Conservation (phyloP, 2,113 vertebrate genomes). For the Salvator merianae region DNA sequence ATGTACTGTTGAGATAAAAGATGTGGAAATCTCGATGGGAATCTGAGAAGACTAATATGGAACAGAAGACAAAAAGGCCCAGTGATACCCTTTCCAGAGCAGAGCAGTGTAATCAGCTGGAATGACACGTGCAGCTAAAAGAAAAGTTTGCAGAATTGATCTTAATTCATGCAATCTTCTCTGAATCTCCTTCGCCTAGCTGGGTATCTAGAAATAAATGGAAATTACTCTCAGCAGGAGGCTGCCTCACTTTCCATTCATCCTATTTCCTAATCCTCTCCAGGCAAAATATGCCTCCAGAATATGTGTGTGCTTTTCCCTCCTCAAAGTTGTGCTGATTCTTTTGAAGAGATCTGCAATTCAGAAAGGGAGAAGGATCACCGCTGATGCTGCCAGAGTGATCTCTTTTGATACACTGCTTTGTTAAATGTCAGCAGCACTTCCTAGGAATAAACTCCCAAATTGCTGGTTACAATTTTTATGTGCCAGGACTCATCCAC, state of each 20-base stretch:
- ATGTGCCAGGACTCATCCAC: no score
- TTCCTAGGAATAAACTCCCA: no score
- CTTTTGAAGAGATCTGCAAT: constrained; percentile 32
- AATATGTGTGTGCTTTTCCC: not conserved
- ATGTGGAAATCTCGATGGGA: not conserved
- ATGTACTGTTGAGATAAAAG: not conserved
- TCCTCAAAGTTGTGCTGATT: not conserved
- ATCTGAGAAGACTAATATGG: not conserved
- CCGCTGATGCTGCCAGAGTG: not conserved
- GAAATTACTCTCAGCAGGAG: constrained; percentile 54
- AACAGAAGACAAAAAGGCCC: not conserved
- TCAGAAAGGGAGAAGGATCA: not conserved
- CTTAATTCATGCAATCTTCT: constrained; percentile 50
- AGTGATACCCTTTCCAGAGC: not conserved
- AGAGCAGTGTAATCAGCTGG: not conserved
- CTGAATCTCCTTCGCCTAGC: constrained; percentile 24
- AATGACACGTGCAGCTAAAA: not conserved
- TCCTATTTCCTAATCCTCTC: constrained; percentile 54
- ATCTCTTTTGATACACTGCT: not conserved
- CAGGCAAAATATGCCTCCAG: constrained; percentile 17
- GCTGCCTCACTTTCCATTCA: constrained; percentile 21
- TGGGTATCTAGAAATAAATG: constrained; percentile 31
- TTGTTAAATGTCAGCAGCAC: not conserved
- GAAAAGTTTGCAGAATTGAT: constrained; percentile 21
- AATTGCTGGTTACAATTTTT: no score